phyloP scores from a whole-genome alignment of 1,140 invertebrate genomes.

The Trypoxylus dichotomus region DNA sequence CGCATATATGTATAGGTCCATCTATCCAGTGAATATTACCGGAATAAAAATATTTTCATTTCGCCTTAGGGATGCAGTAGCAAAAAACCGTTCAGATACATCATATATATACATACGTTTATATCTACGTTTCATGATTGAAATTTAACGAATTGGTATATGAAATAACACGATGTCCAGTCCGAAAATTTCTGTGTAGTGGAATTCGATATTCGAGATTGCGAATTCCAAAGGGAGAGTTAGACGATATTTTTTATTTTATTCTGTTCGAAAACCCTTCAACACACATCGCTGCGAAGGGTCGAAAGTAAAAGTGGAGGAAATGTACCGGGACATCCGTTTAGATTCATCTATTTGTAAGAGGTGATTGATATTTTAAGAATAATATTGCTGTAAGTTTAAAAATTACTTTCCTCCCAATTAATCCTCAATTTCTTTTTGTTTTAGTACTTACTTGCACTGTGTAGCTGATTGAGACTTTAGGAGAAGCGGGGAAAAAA shows the following conservation, averaged over 20 bases:
- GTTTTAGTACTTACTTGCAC: too few species aligned
- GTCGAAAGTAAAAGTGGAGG: neutral
- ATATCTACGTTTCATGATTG: slow-evolving; percentile 41
- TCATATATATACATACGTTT: neutral
- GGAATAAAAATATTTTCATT: neutral
- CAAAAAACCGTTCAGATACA: neutral
- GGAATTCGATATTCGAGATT: slow-evolving; percentile 43
- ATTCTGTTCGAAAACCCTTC: slow-evolving; percentile 20
- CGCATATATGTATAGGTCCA: too few species aligned
- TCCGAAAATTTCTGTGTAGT: slow-evolving; percentile 41
- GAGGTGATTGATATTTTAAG: too few species aligned
- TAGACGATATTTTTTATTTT: slow-evolving; percentile 26
- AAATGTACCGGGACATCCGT: neutral
- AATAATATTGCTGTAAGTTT: too few species aligned
- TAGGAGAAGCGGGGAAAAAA: neutral
- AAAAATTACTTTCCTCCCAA: too few species aligned
- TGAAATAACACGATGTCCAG: slow-evolving; percentile 44
- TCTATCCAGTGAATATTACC: neutral
- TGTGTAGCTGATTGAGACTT: too few species aligned
- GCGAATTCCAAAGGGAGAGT: slow-evolving; percentile 43
- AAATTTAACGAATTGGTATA: slow-evolving; percentile 44
- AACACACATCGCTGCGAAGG: neutral
- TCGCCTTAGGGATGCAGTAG: neutral
- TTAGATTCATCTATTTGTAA: too few species aligned
- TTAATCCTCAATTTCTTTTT: too few species aligned